Conservation (phyloP, 2,888 invertebrate species). For the Lasioglossum villosulum region DNA sequence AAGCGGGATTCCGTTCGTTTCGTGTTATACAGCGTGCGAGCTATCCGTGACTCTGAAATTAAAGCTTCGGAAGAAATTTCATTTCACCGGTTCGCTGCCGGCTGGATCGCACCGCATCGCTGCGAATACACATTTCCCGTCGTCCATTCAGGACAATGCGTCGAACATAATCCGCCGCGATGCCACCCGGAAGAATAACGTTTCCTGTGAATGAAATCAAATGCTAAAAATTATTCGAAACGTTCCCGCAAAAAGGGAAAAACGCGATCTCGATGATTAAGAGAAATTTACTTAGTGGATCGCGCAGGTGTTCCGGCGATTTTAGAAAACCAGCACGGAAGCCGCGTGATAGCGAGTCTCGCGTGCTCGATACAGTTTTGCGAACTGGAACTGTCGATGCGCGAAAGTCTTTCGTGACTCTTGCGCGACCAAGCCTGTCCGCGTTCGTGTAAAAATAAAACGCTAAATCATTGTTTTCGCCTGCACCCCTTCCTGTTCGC, state of each 20-base stretch:
- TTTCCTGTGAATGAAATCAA: conserved; percentile 21
- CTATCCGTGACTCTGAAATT: conserved; percentile 24
- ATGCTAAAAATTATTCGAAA: not conserved
- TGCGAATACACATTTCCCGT: not conserved
- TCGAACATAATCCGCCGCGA: conserved; percentile 24
- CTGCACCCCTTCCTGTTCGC: conserved; percentile 11
- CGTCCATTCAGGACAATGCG: not conserved
- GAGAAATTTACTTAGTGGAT: no score
- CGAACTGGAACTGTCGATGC: conserved; percentile 62
- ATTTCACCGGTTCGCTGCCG: conserved; percentile 19
- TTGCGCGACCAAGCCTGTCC: not conserved
- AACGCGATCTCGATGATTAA: no score
- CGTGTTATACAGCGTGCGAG: not conserved
- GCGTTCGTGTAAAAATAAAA: conserved; percentile 59
- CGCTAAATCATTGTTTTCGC: conserved; percentile 55
- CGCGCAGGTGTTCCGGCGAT: no score
- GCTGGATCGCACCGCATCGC: conserved; percentile 15
- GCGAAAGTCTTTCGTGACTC: conserved; percentile 38
- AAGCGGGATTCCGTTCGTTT: not conserved
- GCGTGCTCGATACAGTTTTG: conserved; percentile 52
- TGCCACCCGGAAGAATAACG: conserved; percentile 22
- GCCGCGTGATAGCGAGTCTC: conserved; percentile 56
- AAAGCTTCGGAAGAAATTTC: conserved; percentile 39
- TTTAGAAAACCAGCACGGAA: no score
- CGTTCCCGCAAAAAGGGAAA: no score